Conservation (phyloP, 2,797 vertebrate genomes). For the Enteromius afrohamiltoni region DNA sequence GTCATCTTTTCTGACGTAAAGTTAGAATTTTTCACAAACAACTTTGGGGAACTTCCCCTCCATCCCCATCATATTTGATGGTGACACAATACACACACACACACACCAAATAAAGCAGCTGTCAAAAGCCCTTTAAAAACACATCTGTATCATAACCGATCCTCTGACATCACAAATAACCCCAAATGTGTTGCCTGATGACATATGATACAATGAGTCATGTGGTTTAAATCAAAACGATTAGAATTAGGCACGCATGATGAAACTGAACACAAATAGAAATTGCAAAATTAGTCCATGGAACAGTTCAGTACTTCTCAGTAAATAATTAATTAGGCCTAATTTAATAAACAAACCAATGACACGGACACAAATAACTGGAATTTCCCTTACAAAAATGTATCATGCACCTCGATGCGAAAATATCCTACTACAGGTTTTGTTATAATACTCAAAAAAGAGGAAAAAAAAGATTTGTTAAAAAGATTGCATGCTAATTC, state of each 20-base stretch:
- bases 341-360: background rate
- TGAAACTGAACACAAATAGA: background rate
- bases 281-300: background rate
- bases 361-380: background rate
- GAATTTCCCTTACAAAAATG: background rate
- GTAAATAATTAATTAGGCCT: no score
- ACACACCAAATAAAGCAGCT: constrained; percentile 35
- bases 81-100: constrained; percentile 34
- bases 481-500: background rate
- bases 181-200: constrained; percentile 12
- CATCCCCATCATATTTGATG: constrained; percentile 41
- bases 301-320: background rate
- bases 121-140: constrained; percentile 32
- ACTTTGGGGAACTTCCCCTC: constrained; percentile 53
- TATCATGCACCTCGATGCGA: background rate
- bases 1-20: constrained; percentile 53
- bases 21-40: constrained; percentile 52
- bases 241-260: background rate
- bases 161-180: constrained; percentile 24
- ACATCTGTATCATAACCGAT: constrained; percentile 34
- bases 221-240: background rate
- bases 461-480: background rate
- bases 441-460: background rate
- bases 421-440: background rate
- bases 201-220: background rate